Base-by-base conservation (phyloP, 1,140 invertebrate genomes). In the Lepidurus packardi region DNA sequence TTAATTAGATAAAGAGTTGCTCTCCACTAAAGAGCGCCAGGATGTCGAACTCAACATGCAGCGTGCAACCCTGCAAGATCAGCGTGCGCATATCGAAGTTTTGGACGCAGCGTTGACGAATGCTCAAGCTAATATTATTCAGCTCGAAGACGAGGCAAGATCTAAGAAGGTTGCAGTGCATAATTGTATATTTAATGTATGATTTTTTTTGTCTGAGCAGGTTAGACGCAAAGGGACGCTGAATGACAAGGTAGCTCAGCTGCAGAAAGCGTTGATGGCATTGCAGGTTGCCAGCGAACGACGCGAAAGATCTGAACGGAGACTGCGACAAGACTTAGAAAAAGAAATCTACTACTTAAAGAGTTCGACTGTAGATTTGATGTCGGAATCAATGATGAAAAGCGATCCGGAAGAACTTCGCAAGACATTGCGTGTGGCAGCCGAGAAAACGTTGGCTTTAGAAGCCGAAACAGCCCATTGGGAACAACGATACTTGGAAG, bases 41-140 rank as follows among this genome's bases (percentile, higher is more conserved):
- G 94, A 97, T 86, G 93, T 96, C 73, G 95, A 98, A 86, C 87
- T 97, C 80, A 90, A 92, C 42, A 94, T 94, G 0, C 94, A 96
- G 84, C 87, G 92, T 82, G 93, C 92, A 25, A 96, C 94, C 24
- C 85, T 97, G 73, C 92, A 96, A 83, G 94, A 97, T 84, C 95
- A 97, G 85, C 88, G 94, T 79, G 94, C 92, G 21, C 94, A 97
- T 85, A 96, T 97, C 83, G 94, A 95, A 82, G 95, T 97, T 81
- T 87, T 97, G 43, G 95, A 97, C 83, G 94, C 91, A 41, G 95
- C 95, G 73, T 86, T 97, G 42, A 94, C 92, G 24, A 96, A 95
- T 85, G 94, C 94, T 21, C 94, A 97, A 85, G 89, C 90, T 76
- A 95, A 95, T 84, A 93, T 96, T 73, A 91, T 95, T 25, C 88